Evolutionary conservation across 2,888 invertebrate genomes (phyloP).

Genomic region (Germaria angustata): DNA sequence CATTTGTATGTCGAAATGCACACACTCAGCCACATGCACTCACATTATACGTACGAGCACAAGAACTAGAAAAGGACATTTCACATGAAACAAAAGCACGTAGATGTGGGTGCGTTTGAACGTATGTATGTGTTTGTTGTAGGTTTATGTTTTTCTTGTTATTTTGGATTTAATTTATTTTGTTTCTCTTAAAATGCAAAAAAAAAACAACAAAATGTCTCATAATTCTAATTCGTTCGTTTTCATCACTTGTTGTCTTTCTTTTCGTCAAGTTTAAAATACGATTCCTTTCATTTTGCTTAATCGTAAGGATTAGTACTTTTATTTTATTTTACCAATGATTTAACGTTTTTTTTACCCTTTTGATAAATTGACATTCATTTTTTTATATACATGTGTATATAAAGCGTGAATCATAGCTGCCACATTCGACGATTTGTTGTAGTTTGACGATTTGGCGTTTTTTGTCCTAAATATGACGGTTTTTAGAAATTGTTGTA

Average conservation of each 20-base stretch:
- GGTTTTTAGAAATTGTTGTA: no score
- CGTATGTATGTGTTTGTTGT: neutral
- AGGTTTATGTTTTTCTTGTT: neutral
- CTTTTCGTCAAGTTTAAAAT: conserved; percentile 4
- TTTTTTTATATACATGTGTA: no score
- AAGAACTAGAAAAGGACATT: neutral
- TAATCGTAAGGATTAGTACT: conserved; percentile 47
- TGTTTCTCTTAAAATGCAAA: neutral
- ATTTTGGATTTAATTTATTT: neutral
- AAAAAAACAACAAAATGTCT: conserved; percentile 4
- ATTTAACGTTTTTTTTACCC: neutral
- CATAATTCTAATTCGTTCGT: conserved; percentile 48
- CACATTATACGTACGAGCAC: neutral
- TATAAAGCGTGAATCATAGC: no score
- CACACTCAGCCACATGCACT: neutral
- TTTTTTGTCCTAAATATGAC: no score
- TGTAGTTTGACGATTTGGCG: no score
- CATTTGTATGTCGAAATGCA: conserved; percentile 23
- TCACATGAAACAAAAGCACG: neutral
- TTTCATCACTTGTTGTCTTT: conserved; percentile 37
- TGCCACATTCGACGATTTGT: no score
- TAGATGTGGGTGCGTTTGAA: neutral
- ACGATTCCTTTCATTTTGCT: conserved; percentile 45
- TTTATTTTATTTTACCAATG: neutral
- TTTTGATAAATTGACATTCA: conserved; percentile 38